Conservation (phyloP, 2,797 vertebrate species). For the Selene dorsalis region DNA sequence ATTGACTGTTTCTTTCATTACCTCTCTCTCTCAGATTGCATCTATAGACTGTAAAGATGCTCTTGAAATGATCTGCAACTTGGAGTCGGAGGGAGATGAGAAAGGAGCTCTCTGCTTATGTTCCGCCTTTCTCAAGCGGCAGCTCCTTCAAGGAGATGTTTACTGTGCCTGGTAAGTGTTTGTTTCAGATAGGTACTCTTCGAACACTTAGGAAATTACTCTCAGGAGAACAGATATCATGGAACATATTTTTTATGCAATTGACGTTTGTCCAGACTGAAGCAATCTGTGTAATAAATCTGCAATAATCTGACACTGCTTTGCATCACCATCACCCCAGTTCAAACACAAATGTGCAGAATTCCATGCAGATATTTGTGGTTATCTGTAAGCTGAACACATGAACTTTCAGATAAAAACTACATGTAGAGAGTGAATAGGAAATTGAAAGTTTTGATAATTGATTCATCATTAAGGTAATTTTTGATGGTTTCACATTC, state of each 20-base stretch:
- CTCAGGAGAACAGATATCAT: background rate
- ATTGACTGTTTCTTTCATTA: background rate
- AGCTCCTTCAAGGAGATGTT: slow-evolving; percentile 97
- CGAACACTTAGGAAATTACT: slow-evolving; percentile 6
- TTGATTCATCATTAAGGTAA: background rate
- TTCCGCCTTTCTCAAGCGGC: slow-evolving; percentile 96
- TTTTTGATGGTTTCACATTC: background rate
- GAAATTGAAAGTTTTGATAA: background rate
- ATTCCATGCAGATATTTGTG: background rate
- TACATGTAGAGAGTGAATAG: background rate
- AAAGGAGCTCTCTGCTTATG: slow-evolving; percentile 96
- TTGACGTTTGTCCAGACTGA: slow-evolving; percentile 7
- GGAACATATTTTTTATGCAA: slow-evolving; percentile 8
- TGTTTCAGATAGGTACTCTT: slow-evolving; percentile 18
- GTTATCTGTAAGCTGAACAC: background rate
- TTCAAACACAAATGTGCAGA: background rate
- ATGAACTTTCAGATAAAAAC: background rate
- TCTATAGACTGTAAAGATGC: slow-evolving; percentile 99
- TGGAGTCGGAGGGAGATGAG: slow-evolving; percentile 98
- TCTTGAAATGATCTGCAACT: slow-evolving; percentile 99
- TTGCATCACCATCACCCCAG: background rate
- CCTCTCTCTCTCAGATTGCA: slow-evolving; percentile 76
- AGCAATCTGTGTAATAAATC: slow-evolving; percentile 5
- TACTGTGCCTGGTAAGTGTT: slow-evolving; percentile 98
- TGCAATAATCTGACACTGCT: slow-evolving; percentile 4